Conservation (phyloP, 2,113 vertebrate species). For the Larimichthys polyactis region DNA sequence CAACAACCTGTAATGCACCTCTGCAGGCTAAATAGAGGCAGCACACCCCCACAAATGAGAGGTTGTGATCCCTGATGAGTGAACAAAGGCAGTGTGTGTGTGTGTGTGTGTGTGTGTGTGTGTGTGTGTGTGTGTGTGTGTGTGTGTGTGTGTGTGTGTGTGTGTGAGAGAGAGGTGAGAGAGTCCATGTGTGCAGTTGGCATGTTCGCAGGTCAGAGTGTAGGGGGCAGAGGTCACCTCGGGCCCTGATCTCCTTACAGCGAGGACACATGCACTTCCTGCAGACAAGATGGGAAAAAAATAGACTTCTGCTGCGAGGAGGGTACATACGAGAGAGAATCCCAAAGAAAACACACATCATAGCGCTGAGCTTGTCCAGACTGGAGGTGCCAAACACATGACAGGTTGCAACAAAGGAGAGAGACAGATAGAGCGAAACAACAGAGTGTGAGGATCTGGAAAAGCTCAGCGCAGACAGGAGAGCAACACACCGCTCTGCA, state of each 20-base stretch:
- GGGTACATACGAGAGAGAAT: constrained; percentile 11
- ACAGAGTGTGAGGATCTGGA: constrained; percentile 41
- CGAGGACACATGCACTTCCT: constrained; percentile 39
- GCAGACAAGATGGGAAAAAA: not conserved
- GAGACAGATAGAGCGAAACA: constrained; percentile 34
- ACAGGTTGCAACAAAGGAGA: constrained; percentile 37
- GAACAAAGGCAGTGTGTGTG: constrained; percentile 27
- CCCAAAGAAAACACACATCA: not conserved
- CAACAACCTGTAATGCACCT: constrained; percentile 38
- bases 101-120: not conserved
- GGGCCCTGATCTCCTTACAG: constrained; percentile 27
- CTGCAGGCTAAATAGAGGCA: constrained; percentile 21
- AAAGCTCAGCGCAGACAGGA: constrained; percentile 32
- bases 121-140: not conserved
- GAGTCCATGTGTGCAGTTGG: constrained; percentile 35
- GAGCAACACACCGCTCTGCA: constrained; percentile 9
- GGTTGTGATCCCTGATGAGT: constrained; percentile 33
- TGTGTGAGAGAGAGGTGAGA: not conserved
- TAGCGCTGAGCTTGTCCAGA: constrained; percentile 21
- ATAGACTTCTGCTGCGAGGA: not conserved
- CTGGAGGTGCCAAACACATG: constrained; percentile 41
- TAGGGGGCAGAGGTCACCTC: constrained; percentile 28
- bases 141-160: not conserved
- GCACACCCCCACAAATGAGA: constrained; percentile 17
- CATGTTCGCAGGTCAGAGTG: constrained; percentile 18